phyloP scores from a whole-genome alignment of 2,113 vertebrate genomes.

The Glaucidium brasilianum region DNA sequence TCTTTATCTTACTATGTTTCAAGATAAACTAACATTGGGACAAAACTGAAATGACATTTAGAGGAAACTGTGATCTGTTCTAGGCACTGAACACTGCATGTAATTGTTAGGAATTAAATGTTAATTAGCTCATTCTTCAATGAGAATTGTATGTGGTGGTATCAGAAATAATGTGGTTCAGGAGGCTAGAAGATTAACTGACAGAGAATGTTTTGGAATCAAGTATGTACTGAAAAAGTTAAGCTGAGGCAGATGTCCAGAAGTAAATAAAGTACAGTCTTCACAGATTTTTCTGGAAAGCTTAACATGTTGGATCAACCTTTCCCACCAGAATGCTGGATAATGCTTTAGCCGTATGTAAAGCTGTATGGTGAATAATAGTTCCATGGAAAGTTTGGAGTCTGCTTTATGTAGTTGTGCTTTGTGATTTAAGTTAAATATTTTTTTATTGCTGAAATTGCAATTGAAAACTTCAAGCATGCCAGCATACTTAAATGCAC shows the following conservation, averaged over 20 bases:
- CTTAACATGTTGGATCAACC: not conserved
- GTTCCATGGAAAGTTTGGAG: not conserved
- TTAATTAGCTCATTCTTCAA: not conserved
- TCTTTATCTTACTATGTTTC: not conserved
- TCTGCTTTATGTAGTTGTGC: not conserved
- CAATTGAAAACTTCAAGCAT: not conserved
- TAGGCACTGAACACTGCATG: not conserved
- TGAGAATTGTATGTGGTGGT: not conserved
- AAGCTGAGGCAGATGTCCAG: not conserved
- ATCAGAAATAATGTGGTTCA: not conserved
- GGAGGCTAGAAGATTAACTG: not conserved
- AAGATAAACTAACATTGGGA: not conserved
- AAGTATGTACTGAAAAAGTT: not conserved
- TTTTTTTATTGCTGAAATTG: not conserved
- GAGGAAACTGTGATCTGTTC: not conserved
- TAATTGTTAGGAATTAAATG: not conserved
- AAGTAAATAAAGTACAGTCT: not conserved
- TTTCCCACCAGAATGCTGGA: not conserved
- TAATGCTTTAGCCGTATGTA: not conserved
- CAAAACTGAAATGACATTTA: not conserved
- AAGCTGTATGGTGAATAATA: not conserved
- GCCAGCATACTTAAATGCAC: not conserved
- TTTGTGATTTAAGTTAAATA: not conserved
- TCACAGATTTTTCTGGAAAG: not conserved
- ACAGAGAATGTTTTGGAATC: not conserved